phyloP scores from a whole-genome alignment of 53 echinoderm and acorn worm species.

The Glandiceps talaboti region DNA sequence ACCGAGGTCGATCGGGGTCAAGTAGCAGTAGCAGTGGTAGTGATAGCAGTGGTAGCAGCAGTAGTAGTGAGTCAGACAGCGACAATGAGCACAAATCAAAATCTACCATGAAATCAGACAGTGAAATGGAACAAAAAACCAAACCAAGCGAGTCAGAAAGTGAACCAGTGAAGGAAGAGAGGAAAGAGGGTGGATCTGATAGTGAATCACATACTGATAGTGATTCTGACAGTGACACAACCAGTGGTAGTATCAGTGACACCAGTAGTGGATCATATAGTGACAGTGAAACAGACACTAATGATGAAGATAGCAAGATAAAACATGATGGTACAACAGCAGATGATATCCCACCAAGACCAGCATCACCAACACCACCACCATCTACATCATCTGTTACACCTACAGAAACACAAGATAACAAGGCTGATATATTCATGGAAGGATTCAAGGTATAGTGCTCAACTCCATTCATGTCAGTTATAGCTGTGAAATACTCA shows the following conservation, averaged over 20 bases:
- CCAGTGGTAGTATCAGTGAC: conserved; percentile 26
- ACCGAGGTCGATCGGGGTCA: not conserved
- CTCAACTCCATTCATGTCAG: too few relatives aligned
- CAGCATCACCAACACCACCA: conserved; percentile 22
- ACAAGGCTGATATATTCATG: conserved; percentile 29
- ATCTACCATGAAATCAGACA: not conserved
- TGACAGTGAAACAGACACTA: conserved; percentile 28
- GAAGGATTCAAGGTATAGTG: conserved; percentile 62
- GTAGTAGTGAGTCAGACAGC: not conserved
- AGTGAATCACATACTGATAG: conserved; percentile 14
- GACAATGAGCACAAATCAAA: too few relatives aligned
- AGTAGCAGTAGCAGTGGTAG: not conserved
- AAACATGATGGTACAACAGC: conserved; percentile 13
- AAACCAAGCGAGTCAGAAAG: not conserved
- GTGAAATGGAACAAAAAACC: too few relatives aligned
- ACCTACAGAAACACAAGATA: conserved; percentile 19
- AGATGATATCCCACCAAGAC: conserved; percentile 27
- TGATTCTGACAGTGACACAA: conserved; percentile 27
- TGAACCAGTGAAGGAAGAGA: not conserved
- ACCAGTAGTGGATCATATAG: conserved; percentile 23
- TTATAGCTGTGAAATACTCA: too few relatives aligned
- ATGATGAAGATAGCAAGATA: conserved; percentile 16
- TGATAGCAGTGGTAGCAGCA: not conserved
- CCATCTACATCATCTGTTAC: conserved; percentile 16
- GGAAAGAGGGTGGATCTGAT: not conserved